phyloP scores from a whole-genome alignment of 2,113 vertebrate genomes.

The Tricholaema leucomelas region DNA sequence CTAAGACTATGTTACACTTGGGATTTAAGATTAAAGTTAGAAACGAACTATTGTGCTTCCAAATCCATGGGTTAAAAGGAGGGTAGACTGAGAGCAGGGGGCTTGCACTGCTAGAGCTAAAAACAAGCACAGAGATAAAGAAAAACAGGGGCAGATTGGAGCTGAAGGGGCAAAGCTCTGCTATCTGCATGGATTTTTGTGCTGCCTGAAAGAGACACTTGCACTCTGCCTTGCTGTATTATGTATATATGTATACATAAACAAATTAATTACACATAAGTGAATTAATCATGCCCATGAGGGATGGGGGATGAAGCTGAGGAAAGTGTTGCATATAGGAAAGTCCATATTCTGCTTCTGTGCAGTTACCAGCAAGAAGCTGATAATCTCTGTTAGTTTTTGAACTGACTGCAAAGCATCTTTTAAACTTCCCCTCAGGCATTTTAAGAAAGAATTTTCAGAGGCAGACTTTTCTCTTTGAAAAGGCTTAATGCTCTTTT shows the following conservation, averaged over 20 bases:
- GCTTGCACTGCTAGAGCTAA: background rate
- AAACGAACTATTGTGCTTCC: background rate
- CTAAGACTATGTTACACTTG: background rate
- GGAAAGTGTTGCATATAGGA: background rate
- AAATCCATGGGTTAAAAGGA: background rate
- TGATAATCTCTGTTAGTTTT: background rate
- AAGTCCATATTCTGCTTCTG: background rate
- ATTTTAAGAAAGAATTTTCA: background rate
- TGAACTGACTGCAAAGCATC: background rate
- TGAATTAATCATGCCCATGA: background rate
- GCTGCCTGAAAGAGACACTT: background rate
- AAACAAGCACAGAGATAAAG: background rate
- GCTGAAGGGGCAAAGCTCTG: background rate
- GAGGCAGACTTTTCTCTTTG: conserved; percentile 3
- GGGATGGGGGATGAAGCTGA: background rate
- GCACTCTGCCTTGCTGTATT: background rate
- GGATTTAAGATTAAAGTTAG: background rate
- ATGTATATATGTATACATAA: background rate
- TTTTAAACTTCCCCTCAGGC: background rate
- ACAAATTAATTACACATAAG: background rate
- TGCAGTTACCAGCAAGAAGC: background rate
- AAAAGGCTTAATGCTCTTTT: background rate
- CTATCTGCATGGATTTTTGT: background rate
- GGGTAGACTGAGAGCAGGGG: background rate
- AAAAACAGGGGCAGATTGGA: background rate